Percentiles rank a stretch among this genome's conserved stretches.
These are phyloP conservation scores for Microplitis mediator DNA, from an alignment of 1,140 invertebrate genomes.

Conservation along the genomic window DNA sequence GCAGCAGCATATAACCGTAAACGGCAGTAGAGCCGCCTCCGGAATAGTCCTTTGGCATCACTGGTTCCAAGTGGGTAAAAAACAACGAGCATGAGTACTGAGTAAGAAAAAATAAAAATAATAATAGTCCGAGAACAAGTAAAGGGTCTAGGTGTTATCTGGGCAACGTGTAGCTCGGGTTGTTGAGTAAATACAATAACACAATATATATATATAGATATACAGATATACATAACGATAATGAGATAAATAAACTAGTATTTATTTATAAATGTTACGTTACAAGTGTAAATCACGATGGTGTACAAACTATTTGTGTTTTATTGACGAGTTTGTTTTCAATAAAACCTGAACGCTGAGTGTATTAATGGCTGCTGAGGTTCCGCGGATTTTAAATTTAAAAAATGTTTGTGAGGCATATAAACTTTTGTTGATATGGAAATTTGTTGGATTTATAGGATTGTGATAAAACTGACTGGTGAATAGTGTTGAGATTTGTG, in stretches of 20 bases:
- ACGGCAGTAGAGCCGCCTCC: conserved; percentile 22
- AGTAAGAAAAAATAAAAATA: conserved; percentile 7
- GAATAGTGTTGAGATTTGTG: not conserved
- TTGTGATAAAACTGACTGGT: not conserved
- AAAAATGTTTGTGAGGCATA: too few relatives aligned
- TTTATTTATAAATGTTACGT: not conserved
- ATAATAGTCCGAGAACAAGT: not conserved
- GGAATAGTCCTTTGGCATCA: not conserved
- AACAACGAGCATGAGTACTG: conserved; percentile 8
- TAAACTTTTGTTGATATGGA: conserved; percentile 1
- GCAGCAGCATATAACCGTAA: conserved; percentile 21
- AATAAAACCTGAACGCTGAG: conserved; percentile 29
- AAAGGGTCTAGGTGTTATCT: conserved; percentile 5
- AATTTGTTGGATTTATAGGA: not conserved
- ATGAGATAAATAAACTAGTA: not conserved
- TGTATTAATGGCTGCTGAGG: conserved; percentile 12
- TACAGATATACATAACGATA: conserved; percentile 3
- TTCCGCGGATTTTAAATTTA: not conserved
- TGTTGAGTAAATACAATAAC: too few relatives aligned
- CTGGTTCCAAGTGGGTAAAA: not conserved
- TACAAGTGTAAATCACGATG: conserved; percentile 36
- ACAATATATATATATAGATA: too few relatives aligned
- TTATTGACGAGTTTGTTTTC: conserved; percentile 40
- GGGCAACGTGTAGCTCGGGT: conserved; percentile 1
- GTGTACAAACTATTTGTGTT: conserved; percentile 31